Conservation (phyloP, 2,797 vertebrate genomes). For the Sylvilagus floridanus region DNA sequence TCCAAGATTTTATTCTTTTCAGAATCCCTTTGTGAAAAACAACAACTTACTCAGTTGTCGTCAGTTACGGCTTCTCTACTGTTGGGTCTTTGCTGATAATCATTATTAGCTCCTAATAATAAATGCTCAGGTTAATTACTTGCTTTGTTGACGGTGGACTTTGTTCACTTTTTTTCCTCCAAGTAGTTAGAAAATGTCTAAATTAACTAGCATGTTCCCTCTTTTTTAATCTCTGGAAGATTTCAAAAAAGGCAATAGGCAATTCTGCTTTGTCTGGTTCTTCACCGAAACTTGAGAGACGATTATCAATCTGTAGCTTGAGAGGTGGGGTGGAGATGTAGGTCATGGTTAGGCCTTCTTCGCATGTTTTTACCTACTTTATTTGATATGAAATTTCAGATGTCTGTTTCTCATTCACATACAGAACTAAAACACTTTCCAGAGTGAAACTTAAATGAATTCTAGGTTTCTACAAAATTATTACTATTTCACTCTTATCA, state of each 20-base stretch:
- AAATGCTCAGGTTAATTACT: conserved; percentile 60
- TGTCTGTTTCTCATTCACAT: not conserved
- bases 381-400: conserved; percentile 44
- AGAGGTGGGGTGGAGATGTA: not conserved
- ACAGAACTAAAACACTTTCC: conserved; percentile 2
- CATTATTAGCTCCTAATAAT: conserved; percentile 20
- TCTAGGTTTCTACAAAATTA: not conserved
- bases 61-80: conserved; percentile 13
- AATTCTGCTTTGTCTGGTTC: not conserved
- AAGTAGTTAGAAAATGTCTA: conserved; percentile 40
- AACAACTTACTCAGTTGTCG: conserved; percentile 55
- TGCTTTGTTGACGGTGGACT: conserved; percentile 47
- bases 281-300: not conserved
- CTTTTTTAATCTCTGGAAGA: conserved; percentile 8
- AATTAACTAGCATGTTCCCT: conserved; percentile 61
- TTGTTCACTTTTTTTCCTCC: conserved; percentile 11
- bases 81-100: not conserved
- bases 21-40: conserved; percentile 38
- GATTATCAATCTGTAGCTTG: not conserved
- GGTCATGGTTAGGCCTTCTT: not conserved
- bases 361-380: not conserved
- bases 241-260: conserved; percentile 34
- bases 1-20: conserved; percentile 59
- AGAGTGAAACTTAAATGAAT: not conserved
- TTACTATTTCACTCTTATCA: not conserved